phyloP scores from a whole-genome alignment of 2,113 vertebrate genomes.

The Chaetorhynchus papuensis region DNA sequence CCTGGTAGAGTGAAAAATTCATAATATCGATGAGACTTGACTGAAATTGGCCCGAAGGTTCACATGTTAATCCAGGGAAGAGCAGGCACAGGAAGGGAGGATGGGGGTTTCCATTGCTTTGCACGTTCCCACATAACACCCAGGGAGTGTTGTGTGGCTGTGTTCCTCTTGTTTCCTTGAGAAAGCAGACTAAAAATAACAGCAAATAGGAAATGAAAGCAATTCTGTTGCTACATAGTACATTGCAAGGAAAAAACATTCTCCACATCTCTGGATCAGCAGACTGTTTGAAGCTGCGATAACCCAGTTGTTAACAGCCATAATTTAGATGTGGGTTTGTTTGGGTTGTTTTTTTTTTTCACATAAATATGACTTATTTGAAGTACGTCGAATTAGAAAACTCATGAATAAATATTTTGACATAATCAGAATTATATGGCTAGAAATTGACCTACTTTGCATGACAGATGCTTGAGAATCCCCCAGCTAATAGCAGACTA shows the following conservation, averaged over 20 bases:
- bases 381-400: constrained; percentile 67
- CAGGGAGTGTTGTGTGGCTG: background rate
- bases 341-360: background rate
- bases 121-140: background rate
- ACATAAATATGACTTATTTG: constrained; percentile 60
- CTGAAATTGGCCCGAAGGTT: background rate
- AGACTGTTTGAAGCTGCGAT: constrained; percentile 15
- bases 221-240: background rate
- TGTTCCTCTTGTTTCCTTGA: background rate
- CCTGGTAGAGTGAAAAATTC: background rate
- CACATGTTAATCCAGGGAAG: background rate
- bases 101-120: background rate
- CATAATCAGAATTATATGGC: constrained; percentile 72
- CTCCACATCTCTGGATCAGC: background rate
- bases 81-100: background rate
- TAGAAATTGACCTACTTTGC: constrained; percentile 74
- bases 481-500: constrained; percentile 64
- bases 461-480: constrained; percentile 66
- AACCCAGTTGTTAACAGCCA: constrained; percentile 22
- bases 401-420: constrained; percentile 74
- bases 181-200: background rate
- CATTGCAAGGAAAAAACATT: background rate
- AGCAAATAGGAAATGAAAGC: background rate
- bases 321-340: constrained; percentile 19
- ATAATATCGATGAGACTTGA: background rate